A percentile compares a stretch with the other conserved stretches of the same genome.
Conservation (phyloP, 2,797 vertebrate species). For the Danio tinwini region DNA sequence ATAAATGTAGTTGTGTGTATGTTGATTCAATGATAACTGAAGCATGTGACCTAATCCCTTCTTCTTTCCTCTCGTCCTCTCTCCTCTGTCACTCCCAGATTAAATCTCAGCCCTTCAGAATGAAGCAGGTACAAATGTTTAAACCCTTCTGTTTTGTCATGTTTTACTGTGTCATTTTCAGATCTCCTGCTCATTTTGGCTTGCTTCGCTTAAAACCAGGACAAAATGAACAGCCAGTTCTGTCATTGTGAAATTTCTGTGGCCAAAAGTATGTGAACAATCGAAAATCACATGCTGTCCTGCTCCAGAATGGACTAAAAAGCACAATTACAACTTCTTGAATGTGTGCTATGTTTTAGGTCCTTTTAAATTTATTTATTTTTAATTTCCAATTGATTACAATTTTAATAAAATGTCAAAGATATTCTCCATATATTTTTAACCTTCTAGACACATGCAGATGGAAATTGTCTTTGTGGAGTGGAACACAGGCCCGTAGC, state of each 20-base stretch:
- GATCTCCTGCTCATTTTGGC: constrained; percentile 40
- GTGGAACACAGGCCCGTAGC: too few species aligned
- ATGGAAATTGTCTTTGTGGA: too few species aligned
- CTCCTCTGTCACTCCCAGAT: constrained; percentile 67
- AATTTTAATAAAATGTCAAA: not conserved
- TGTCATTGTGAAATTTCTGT: not conserved
- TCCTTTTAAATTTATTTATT: not conserved
- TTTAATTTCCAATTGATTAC: too few species aligned
- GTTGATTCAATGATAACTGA: constrained; percentile 35
- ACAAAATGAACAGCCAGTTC: constrained; percentile 34
- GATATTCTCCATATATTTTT: not conserved
- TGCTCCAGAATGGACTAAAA: constrained; percentile 1
- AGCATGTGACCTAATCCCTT: constrained; percentile 51
- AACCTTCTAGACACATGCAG: too few species aligned
- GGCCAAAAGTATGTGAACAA: constrained; percentile 26
- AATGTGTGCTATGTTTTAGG: not conserved
- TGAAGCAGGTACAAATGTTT: constrained; percentile 86
- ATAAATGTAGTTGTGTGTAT: constrained; percentile 1
- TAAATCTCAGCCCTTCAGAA: constrained; percentile 85
- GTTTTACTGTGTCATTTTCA: constrained; percentile 17
- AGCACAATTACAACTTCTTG: not conserved
- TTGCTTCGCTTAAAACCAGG: constrained; percentile 30
- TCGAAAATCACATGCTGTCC: constrained; percentile 6
- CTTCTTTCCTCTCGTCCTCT: constrained; percentile 65
- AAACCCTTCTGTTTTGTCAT: constrained; percentile 46